A percentile compares a stretch with the other conserved stretches of the same genome.
phyloP scores from a whole-genome alignment of 2,113 vertebrate genomes.

The Oncorhynchus tshawytscha region DNA sequence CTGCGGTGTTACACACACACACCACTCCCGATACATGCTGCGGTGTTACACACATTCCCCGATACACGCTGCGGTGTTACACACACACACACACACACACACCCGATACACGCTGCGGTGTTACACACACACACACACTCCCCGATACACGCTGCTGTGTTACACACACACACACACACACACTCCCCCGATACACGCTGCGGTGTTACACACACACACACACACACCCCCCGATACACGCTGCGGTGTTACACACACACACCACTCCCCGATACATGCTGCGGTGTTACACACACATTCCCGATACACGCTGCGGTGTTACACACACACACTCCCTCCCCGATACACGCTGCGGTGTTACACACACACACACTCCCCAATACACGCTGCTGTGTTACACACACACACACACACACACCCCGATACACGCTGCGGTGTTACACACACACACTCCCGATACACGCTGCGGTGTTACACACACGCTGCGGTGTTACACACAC shows the following conservation, averaged over 20 bases:
- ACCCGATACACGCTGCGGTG: neutral
- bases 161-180: too few relatives aligned
- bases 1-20: too few relatives aligned
- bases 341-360: too few relatives aligned
- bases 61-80: neutral
- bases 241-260: neutral
- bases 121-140: neutral
- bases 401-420: too few relatives aligned
- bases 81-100: neutral
- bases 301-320: neutral
- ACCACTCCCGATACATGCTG: too few relatives aligned
- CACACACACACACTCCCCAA: too few relatives aligned
- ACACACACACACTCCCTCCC: neutral
- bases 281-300: neutral
- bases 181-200: neutral
- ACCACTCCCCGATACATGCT: neutral
- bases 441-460: too few relatives aligned
- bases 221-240: neutral
- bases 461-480: neutral
- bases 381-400: neutral
- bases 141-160: neutral
- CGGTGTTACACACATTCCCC: too few relatives aligned
- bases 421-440: neutral
- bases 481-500: too few relatives aligned
- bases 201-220: neutral